These are phyloP conservation scores for Saxidomus purpurata DNA, from an alignment of 1,140 invertebrate genomes.

Conservation along the genomic window DNA sequence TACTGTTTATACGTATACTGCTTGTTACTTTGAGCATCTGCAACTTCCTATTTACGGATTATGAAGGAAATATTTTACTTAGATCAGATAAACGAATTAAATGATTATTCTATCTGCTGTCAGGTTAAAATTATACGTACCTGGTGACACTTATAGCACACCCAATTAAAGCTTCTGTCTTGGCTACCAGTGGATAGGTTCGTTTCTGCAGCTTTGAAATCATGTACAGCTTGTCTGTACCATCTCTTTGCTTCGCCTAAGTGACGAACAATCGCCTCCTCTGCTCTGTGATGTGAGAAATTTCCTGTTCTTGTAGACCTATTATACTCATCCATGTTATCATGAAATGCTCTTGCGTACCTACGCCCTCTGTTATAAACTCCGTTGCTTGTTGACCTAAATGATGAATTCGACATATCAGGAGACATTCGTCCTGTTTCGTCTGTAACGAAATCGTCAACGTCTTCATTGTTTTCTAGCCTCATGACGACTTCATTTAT, in stretches of 20 bases:
- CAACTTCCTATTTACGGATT: no score
- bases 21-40: no score
- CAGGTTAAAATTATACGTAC: constrained; percentile 47
- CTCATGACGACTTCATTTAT: constrained; percentile 65
- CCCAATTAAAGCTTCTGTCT: constrained; percentile 75
- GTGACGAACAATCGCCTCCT: neutral
- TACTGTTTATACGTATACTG: no score
- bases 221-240: constrained; percentile 13
- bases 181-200: constrained; percentile 54
- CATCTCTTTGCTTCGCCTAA: constrained; percentile 27
- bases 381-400: neutral
- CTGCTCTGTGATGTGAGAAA: neutral
- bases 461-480: constrained; percentile 66
- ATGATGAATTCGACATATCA: neutral
- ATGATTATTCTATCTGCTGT: no score
- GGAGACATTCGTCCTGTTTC: constrained; percentile 20
- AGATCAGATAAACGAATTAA: no score
- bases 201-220: constrained; percentile 52
- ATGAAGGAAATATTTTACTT: no score
- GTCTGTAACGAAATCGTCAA: neutral
- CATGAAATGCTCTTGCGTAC: neutral
- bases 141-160: constrained; percentile 78
- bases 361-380: neutral
- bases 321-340: neutral
- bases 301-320: neutral